Evolutionary conservation across 2,888 invertebrate species (phyloP), one percentile per base, ranked within the genome.

Genomic region (Salticus scenicus): DNA sequence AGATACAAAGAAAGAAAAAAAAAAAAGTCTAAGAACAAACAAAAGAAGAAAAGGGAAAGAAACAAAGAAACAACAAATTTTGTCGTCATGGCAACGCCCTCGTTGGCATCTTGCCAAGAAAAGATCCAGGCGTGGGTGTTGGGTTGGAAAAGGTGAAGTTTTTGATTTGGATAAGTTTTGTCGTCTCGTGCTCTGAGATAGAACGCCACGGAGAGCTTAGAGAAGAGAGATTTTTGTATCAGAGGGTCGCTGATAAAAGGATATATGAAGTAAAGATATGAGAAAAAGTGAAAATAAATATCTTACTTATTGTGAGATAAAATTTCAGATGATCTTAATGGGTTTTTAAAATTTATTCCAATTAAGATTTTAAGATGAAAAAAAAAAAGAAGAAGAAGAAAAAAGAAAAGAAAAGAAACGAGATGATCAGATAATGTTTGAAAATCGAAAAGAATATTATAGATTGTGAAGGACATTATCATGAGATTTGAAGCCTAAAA

Each of bases 91-190:
- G 47, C 47, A 47, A 47, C 47, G 47, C 47, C 47, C 47, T 47
- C 47, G 47, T 47, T 47, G 47, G 47, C 47, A 47, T n/a, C 17
- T 2, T 47, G 47, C 47, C 47, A 47, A 47, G 17, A 2, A n/a
- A 47, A 2, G 47, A 47, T 47, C 47, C 14, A 47, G 17, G 47
- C 17, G 47, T 47, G 47, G 47, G 47, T 17, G 47, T 47, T 12
- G 47, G 47, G 17, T n/a, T n/a, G n/a, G 17, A 8, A 37, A 17
- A 47, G 47, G 47, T 47, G 47, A 47, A 47, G 47, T 47, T 47
- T 47, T 47, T 47, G 47, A 47, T 47, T 47, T 47, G 47, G 47
- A 14, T n/a, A n/a, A n/a, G n/a, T n/a, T n/a, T n/a, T 47, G 47
- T 47, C 2, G 47, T 12, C 14, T 47, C 47, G 47, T n/a, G 17